Evolutionary conservation across 1,140 invertebrate species (phyloP).

Genomic region (Magallana ariakensis): DNA sequence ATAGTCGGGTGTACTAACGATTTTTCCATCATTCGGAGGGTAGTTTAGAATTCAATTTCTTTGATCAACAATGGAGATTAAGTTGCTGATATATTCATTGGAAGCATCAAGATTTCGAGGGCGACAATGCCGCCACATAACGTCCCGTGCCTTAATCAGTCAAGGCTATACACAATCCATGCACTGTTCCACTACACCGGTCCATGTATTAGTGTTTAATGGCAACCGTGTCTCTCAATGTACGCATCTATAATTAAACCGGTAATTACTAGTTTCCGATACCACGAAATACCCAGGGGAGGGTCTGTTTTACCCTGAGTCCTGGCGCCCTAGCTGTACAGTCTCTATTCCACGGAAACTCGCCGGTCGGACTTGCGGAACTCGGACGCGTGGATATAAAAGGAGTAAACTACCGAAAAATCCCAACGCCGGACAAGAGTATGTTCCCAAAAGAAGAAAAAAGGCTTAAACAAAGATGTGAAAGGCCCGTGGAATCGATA

Average conservation of each 20-base stretch:
- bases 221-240: neutral
- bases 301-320: neutral
- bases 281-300: neutral
- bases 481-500: slow-evolving; percentile 6
- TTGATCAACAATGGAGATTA: slow-evolving; percentile 7
- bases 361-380: no score
- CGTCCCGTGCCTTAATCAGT: neutral
- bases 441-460: neutral
- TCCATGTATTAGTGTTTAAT: slow-evolving; percentile 13
- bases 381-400: no score
- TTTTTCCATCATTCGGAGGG: neutral
- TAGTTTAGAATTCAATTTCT: slow-evolving; percentile 20
- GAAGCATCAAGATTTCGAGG: neutral
- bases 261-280: slow-evolving; percentile 23
- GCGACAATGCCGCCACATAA: neutral
- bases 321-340: neutral
- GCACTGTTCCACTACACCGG: neutral
- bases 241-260: slow-evolving; percentile 16
- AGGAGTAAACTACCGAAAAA: no score
- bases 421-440: neutral
- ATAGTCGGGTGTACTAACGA: neutral
- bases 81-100: slow-evolving; percentile 12
- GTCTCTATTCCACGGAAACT: no score
- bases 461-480: slow-evolving; percentile 9
- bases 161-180: neutral